These are phyloP conservation scores for Pedionomus torquatus DNA, from an alignment of 2,113 vertebrate species.

Conservation along the genomic window DNA sequence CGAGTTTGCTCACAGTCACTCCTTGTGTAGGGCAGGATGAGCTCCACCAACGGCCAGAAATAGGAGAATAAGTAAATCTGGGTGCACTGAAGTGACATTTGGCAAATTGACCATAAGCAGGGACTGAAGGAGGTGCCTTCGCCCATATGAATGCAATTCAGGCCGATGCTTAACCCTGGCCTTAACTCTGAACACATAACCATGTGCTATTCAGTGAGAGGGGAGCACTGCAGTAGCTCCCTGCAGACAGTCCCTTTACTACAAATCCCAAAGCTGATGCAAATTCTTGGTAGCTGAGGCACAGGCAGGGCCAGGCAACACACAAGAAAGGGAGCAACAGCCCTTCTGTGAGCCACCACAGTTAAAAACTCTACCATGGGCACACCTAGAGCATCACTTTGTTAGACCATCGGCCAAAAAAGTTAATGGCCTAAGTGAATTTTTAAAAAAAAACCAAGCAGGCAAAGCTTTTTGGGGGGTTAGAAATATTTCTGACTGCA, in stretches of 20 bases:
- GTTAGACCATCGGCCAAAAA: neutral
- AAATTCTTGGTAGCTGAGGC: neutral
- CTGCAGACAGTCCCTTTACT: neutral
- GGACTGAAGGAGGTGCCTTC: neutral
- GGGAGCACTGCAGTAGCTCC: neutral
- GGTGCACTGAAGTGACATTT: neutral
- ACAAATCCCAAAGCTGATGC: neutral
- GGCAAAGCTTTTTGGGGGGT: rapidly evolving
- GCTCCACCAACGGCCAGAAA: neutral
- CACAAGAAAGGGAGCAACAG: neutral
- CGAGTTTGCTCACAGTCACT: neutral
- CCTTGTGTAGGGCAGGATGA: neutral
- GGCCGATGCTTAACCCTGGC: neutral
- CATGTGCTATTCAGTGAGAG: neutral
- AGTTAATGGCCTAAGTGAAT: neutral
- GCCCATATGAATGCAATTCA: rapidly evolving
- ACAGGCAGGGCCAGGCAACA: neutral
- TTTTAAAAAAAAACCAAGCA: neutral
- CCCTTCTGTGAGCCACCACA: neutral
- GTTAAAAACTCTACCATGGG: neutral
- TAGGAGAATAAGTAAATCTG: neutral
- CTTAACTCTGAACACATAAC: neutral
- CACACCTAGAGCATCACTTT: neutral
- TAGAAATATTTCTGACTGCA: neutral
- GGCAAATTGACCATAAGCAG: neutral